phyloP scores from a whole-genome alignment of 2,797 vertebrate genomes.

The Siniperca undulata region DNA sequence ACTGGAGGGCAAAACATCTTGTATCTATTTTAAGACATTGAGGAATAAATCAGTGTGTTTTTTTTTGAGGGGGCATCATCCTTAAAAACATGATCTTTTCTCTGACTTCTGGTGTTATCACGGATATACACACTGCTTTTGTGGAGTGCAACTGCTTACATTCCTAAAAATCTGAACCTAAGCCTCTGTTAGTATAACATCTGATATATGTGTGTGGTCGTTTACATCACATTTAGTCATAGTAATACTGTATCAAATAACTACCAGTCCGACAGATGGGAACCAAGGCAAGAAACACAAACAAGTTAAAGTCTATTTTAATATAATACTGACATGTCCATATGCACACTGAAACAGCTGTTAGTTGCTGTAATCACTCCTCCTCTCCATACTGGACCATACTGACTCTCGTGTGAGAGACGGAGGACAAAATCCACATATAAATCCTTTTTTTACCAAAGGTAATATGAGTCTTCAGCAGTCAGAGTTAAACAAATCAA shows the following conservation, averaged over 20 bases:
- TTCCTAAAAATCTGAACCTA: conserved; percentile 10
- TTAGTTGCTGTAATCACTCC: neutral
- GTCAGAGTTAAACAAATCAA: neutral
- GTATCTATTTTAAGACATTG: neutral
- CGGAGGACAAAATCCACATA: neutral
- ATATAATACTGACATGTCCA: neutral
- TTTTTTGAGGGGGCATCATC: neutral
- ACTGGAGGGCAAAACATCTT: conserved; percentile 16
- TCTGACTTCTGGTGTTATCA: neutral
- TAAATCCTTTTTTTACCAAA: neutral
- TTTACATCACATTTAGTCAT: neutral
- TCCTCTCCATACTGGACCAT: neutral
- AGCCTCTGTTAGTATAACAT: neutral
- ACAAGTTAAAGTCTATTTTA: no score
- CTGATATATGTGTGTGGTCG: neutral
- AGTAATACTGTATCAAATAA: neutral
- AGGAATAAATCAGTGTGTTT: conserved; percentile 1
- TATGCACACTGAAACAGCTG: neutral
- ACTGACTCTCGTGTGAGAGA: neutral
- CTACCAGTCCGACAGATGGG: neutral
- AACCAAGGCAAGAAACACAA: neutral
- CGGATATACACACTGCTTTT: neutral
- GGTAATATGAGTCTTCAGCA: neutral
- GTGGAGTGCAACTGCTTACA: neutral
- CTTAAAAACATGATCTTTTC: neutral